These are phyloP conservation scores for Pammene aurita DNA, from an alignment of 2,888 invertebrate species.

Conservation along the genomic window DNA sequence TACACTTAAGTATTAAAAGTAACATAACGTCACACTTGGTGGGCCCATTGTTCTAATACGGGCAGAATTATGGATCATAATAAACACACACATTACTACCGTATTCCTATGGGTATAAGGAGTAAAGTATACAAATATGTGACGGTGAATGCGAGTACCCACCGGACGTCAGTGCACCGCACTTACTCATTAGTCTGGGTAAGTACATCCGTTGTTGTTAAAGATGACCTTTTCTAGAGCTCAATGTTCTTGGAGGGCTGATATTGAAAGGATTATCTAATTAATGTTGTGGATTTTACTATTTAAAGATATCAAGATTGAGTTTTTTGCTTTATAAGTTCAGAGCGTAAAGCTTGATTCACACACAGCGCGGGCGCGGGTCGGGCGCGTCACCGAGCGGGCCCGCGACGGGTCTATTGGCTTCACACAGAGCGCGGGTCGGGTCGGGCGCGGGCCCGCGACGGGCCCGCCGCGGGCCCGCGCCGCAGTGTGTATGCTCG, in stretches of 20 bases:
- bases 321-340: too few relatives aligned
- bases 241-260: neutral
- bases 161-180: slow-evolving; percentile 14
- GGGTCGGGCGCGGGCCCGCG: too few relatives aligned
- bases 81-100: neutral
- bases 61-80: neutral
- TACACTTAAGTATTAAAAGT: slow-evolving; percentile 10
- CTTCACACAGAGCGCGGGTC: too few relatives aligned
- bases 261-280: neutral
- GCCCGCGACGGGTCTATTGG: too few relatives aligned
- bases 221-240: neutral
- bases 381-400: too few relatives aligned
- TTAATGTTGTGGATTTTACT: too few relatives aligned
- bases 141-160: neutral
- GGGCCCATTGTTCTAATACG: slow-evolving; percentile 9
- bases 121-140: neutral
- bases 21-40: slow-evolving; percentile 4
- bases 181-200: slow-evolving; percentile 20
- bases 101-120: neutral
- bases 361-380: too few relatives aligned
- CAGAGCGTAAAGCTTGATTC: too few relatives aligned
- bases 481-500: too few relatives aligned
- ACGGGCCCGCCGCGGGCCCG: too few relatives aligned
- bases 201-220: slow-evolving; percentile 6
- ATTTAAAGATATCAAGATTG: too few relatives aligned